Conservation (phyloP, 92 coral and sea anemone genomes). For the Actinostola sp. region DNA sequence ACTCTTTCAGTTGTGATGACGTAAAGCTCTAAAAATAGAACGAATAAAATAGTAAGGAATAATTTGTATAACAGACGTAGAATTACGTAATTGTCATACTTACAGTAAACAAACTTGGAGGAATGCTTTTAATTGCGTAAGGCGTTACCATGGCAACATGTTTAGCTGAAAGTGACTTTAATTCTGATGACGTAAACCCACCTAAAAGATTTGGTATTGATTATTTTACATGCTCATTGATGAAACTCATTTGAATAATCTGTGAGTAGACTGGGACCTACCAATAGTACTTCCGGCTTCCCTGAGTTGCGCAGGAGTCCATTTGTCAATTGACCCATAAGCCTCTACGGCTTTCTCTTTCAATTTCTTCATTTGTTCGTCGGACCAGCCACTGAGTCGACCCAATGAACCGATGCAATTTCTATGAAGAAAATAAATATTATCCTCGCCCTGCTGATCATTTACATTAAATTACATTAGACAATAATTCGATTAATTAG, state of each 20-base stretch:
- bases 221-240: too few relatives aligned
- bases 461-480: too few relatives aligned
- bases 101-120: conserved; percentile 45
- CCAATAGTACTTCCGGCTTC: conserved; percentile 75
- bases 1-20: conserved; percentile 50
- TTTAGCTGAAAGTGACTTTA: conserved; percentile 36
- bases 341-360: conserved; percentile 62
- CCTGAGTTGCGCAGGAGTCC: conserved; percentile 68
- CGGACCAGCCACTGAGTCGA: conserved; percentile 57
- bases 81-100: too few relatives aligned
- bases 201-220: too few relatives aligned
- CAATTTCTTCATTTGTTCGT: conserved; percentile 57
- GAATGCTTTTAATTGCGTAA: conserved; percentile 40
- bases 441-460: too few relatives aligned
- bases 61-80: neutral
- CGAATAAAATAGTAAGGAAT: neutral
- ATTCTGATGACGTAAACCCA: conserved; percentile 46
- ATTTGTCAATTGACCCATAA: conserved; percentile 61
- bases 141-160: conserved; percentile 47
- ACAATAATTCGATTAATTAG: too few relatives aligned
- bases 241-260: neutral
- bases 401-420: conserved; percentile 45
- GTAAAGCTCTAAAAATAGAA: conserved; percentile 47
- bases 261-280: conserved; percentile 3
- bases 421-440: too few relatives aligned